Base-by-base conservation (phyloP, 2,797 vertebrate genomes). In the Diceros bicornis region DNA sequence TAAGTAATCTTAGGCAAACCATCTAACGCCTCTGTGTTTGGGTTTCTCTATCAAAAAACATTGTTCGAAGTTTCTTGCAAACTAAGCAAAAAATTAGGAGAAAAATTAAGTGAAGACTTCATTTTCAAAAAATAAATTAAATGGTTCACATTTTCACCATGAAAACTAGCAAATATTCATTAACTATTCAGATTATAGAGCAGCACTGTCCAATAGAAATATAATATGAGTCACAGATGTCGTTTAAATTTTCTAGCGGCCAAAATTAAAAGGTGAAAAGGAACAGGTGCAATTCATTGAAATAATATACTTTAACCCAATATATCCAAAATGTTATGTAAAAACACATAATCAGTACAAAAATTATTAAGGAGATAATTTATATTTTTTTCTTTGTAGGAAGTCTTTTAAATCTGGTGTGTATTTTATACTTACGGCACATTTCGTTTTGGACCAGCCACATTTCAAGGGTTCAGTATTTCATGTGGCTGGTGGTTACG, bases 111-210 rank as follows among this genome's bases (percentile, higher is more conserved):
- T 81, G 1, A 78, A 78, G n/a, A 41, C 2, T 41, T 78, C 32
- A 93, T 66, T 91, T 85, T 59, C n/a, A 64, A 68, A 85, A 50
- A 89, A n/a, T 2, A 77, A 90, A 71, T 20, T 13, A 84, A 82
- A 41, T 4, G 3, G 11, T 44, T 83, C 17, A 64, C 17, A 37
- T 71, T 69, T 86, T 71, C 27, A 61, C 20, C 44, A 74, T 72
- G 64, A 68, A 72, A 85, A 89, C 57, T 4, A 91, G 12, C 2
- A 71, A 84, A 57, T 52, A 50, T 44, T 78, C 2, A 87, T 47
- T 82, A 52, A 18, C 1, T 44, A 41, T 52, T 93, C 23, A 75
- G 5, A 85, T 66, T 59, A 50, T 11, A 44, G 12, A 85, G n/a
- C 14, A 85, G 12, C 7, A 2, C 1, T 47, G 14, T 64, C 32